Evolutionary conservation across 2,888 invertebrate genomes (phyloP).

Genomic region (Teinopalpus imperialis): DNA sequence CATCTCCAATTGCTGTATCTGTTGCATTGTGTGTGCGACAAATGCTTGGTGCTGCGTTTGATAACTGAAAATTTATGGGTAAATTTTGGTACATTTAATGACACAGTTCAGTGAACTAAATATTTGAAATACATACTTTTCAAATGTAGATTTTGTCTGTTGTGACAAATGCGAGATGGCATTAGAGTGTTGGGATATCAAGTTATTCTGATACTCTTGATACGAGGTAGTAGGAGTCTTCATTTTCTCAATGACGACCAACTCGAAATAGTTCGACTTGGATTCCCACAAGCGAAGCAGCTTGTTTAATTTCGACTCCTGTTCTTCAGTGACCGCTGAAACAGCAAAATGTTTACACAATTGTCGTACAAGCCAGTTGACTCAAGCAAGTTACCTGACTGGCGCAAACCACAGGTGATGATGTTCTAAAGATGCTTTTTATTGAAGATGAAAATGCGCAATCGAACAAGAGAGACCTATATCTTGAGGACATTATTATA

Average conservation of each 20-base stretch:
- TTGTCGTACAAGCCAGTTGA: slow-evolving; percentile 58
- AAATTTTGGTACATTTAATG: slow-evolving; percentile 7
- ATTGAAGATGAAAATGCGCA: slow-evolving; percentile 70
- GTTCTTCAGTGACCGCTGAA: slow-evolving; percentile 91
- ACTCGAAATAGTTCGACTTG: slow-evolving; percentile 94
- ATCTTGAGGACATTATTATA: slow-evolving; percentile 78
- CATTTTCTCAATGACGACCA: slow-evolving; percentile 91
- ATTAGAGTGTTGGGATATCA: slow-evolving; percentile 90
- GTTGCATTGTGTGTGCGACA: slow-evolving; percentile 93
- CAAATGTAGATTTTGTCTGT: slow-evolving; percentile 92
- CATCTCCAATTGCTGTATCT: slow-evolving; percentile 92
- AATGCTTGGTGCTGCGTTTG: slow-evolving; percentile 98
- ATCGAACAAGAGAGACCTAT: slow-evolving; percentile 72
- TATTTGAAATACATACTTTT: slow-evolving; percentile 76
- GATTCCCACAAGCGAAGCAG: slow-evolving; percentile 97
- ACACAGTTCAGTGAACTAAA: slow-evolving; percentile 23
- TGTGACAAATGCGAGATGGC: slow-evolving; percentile 89
- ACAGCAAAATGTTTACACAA: slow-evolving; percentile 70
- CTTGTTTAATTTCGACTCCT: slow-evolving; percentile 95
- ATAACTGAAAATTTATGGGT: slow-evolving; percentile 81
- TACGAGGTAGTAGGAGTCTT: slow-evolving; percentile 94
- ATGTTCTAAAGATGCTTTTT: slow-evolving; percentile 65
- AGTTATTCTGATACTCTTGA: slow-evolving; percentile 92
- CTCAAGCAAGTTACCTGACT: slow-evolving; percentile 76
- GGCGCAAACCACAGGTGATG: slow-evolving; percentile 69